These are phyloP conservation scores for Maconellicoccus hirsutus DNA, from an alignment of 1,140 invertebrate species.

Conservation along the genomic window DNA sequence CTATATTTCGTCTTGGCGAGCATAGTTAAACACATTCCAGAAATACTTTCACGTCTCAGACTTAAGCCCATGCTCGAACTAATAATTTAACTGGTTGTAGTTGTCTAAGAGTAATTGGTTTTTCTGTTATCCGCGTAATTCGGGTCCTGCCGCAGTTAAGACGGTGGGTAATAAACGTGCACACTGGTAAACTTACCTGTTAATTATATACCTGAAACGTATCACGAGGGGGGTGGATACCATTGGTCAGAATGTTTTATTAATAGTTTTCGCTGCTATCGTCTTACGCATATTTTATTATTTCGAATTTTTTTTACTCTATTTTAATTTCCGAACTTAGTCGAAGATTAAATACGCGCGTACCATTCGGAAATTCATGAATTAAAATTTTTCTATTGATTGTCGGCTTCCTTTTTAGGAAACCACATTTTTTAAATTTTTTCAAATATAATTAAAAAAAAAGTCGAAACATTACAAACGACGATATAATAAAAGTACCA, in stretches of 20 bases:
- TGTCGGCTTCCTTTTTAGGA: too few relatives aligned
- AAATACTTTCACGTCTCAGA: slow-evolving; percentile 15
- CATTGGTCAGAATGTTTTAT: slow-evolving; percentile 13
- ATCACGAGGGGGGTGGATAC: slow-evolving; percentile 10
- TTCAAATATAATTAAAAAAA: too few relatives aligned
- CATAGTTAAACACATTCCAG: slow-evolving; percentile 4
- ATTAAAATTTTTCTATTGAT: slow-evolving; percentile 1
- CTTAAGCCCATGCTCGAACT: slow-evolving; percentile 19
- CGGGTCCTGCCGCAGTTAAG: slow-evolving; percentile 19
- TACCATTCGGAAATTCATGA: slow-evolving; percentile 1
- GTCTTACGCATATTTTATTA: slow-evolving; percentile 1
- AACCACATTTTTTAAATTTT: too few relatives aligned
- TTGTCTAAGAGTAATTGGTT: slow-evolving; percentile 22
- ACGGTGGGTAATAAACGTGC: slow-evolving; percentile 21
- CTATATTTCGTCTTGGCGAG: background rate
- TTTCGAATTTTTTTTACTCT: background rate
- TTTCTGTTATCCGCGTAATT: slow-evolving; percentile 18
- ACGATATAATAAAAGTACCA: too few relatives aligned
- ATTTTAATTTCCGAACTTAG: background rate
- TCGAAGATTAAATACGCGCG: background rate
- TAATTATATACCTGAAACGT: slow-evolving; percentile 20
- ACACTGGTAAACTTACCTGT: slow-evolving; percentile 14
- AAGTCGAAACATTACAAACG: too few relatives aligned
- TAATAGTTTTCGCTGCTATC: slow-evolving; percentile 12
- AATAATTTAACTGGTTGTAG: slow-evolving; percentile 21